A percentile compares a stretch with the other conserved stretches of the same genome.
These are phyloP conservation scores for Eolophus roseicapilla DNA, from an alignment of 2,113 vertebrate genomes.

Conservation along the genomic window DNA sequence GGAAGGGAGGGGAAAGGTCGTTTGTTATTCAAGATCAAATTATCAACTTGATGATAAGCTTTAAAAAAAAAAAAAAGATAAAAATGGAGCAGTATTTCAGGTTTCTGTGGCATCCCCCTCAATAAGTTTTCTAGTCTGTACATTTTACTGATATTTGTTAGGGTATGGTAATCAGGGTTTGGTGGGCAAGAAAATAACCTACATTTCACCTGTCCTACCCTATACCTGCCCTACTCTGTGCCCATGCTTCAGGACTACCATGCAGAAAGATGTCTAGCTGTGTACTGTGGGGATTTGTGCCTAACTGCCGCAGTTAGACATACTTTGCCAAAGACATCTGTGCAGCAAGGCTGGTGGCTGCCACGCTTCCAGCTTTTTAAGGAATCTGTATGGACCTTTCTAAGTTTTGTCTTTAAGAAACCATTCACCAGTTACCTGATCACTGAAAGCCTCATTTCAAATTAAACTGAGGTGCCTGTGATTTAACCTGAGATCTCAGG, in stretches of 20 bases:
- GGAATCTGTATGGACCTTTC: background rate
- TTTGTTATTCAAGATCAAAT: background rate
- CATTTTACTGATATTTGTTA: background rate
- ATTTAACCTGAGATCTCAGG: background rate
- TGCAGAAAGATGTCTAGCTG: background rate
- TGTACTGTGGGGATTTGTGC: background rate
- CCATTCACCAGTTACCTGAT: background rate
- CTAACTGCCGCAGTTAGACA: background rate
- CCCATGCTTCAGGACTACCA: background rate
- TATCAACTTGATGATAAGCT: background rate
- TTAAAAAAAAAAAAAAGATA: background rate
- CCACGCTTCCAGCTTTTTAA: background rate
- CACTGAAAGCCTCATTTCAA: background rate
- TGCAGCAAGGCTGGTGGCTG: background rate
- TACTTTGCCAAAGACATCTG: background rate
- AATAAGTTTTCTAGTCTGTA: background rate
- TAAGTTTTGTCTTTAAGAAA: background rate
- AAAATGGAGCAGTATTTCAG: background rate
- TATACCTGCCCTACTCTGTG: background rate
- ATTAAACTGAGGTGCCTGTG: background rate
- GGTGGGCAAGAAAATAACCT: background rate
- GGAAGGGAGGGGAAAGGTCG: background rate
- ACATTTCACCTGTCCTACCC: background rate
- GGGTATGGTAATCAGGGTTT: background rate
- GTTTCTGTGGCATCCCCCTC: background rate